phyloP scores from a whole-genome alignment of 2,888 invertebrate species.

The Troides aeacus region DNA sequence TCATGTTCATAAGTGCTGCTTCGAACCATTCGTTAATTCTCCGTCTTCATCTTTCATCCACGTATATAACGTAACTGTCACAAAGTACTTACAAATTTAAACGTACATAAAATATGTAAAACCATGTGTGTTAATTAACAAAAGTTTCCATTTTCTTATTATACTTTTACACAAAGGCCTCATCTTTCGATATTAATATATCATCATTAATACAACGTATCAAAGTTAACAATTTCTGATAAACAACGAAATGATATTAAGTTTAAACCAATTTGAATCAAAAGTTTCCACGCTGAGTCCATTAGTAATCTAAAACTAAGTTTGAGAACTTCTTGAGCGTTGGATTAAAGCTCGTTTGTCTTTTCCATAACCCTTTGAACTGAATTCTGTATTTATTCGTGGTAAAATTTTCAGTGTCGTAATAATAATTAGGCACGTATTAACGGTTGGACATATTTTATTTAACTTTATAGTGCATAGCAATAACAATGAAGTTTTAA shows the following conservation, averaged over 20 bases:
- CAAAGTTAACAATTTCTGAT: neutral
- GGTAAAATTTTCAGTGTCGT: neutral
- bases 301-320: slow-evolving; percentile 21
- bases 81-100: no score
- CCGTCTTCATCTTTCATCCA: no score
- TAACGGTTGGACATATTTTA: neutral
- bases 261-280: slow-evolving; percentile 19
- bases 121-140: no score
- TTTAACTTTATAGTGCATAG: no score
- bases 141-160: no score
- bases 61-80: no score
- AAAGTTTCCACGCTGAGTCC: slow-evolving; percentile 22
- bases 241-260: slow-evolving; percentile 7
- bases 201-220: slow-evolving; percentile 4
- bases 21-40: no score
- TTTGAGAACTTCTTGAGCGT: slow-evolving; percentile 17
- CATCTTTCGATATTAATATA: neutral
- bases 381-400: slow-evolving; percentile 7
- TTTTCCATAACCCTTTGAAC: slow-evolving; percentile 17
- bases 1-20: no score
- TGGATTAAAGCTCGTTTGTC: slow-evolving; percentile 20
- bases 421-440: neutral
- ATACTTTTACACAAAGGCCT: no score
- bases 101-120: no score
- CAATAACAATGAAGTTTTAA: no score